Evolutionary conservation across 2,113 vertebrate species (phyloP).

Genomic region (Salminus brasiliensis): DNA sequence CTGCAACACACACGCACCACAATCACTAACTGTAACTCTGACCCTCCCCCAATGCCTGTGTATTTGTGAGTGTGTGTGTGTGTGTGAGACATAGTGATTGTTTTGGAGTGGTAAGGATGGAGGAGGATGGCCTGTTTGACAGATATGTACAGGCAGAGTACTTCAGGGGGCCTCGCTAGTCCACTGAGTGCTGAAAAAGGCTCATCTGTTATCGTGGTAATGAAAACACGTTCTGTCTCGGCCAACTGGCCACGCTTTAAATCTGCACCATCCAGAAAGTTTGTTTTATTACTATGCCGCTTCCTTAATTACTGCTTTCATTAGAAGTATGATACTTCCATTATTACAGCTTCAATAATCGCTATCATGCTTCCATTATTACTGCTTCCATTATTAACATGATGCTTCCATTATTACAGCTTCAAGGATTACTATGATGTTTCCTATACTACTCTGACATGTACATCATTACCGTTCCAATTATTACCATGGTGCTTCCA

Average conservation of each 20-base stretch:
- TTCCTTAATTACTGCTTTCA: no score
- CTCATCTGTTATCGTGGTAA: neutral
- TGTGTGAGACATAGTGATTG: neutral
- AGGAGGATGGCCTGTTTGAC: slow-evolving; percentile 7
- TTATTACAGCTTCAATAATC: no score
- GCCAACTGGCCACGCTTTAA: neutral
- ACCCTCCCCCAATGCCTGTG: neutral
- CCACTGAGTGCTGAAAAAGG: neutral
- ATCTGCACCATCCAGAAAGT: neutral
- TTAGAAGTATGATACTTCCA: no score
- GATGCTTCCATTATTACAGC: no score
- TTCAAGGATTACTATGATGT: no score
- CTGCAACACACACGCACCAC: slow-evolving; percentile 14
- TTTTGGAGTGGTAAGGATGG: neutral
- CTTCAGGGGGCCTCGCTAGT: neutral
- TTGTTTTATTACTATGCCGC: no score
- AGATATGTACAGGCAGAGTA: neutral
- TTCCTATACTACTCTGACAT: no score
- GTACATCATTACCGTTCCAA: no score
- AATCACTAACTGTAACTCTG: neutral
- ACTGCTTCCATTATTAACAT: no score
- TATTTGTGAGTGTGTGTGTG: neutral
- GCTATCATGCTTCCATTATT: no score
- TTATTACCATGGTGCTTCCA: no score
- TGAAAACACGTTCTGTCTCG: neutral